phyloP scores from a whole-genome alignment of 1,140 invertebrate genomes.

The Pogonomyrmex californicus region DNA sequence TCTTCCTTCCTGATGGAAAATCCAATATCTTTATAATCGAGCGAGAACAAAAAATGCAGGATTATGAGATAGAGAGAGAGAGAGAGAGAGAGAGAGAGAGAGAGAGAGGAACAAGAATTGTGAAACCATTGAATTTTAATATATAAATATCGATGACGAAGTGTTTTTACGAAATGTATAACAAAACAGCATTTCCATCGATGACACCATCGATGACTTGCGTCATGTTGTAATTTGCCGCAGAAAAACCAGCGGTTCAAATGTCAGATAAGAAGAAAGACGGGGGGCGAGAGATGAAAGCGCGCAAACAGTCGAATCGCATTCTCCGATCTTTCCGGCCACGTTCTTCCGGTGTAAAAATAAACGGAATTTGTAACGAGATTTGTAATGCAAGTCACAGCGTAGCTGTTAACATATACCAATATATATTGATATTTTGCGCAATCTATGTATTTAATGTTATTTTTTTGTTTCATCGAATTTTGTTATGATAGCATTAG shows the following conservation, averaged over 20 bases:
- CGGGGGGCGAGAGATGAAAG: background rate
- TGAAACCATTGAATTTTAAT: background rate
- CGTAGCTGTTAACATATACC: background rate
- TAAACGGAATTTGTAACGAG: background rate
- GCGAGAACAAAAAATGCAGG: background rate
- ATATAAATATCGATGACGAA: background rate
- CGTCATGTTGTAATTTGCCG: constrained; percentile 12
- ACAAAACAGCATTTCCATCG: constrained; percentile 19
- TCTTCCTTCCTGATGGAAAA: background rate
- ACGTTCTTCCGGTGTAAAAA: constrained; percentile 14
- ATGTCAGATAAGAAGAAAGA: constrained; percentile 10
- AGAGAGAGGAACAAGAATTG: background rate
- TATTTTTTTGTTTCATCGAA: background rate
- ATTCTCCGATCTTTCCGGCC: constrained; percentile 18
- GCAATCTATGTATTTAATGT: background rate
- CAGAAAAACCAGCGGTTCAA: constrained; percentile 12
- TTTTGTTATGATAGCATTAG: background rate
- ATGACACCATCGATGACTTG: constrained; percentile 13
- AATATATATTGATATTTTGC: background rate
- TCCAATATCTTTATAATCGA: background rate
- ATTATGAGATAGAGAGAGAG: no score
- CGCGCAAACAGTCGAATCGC: background rate
- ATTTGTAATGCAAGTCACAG: background rate
- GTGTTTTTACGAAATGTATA: constrained; percentile 25
- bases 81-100: no score